phyloP scores from a whole-genome alignment of 2,888 invertebrate species.

The Gasteruption jaculator region DNA sequence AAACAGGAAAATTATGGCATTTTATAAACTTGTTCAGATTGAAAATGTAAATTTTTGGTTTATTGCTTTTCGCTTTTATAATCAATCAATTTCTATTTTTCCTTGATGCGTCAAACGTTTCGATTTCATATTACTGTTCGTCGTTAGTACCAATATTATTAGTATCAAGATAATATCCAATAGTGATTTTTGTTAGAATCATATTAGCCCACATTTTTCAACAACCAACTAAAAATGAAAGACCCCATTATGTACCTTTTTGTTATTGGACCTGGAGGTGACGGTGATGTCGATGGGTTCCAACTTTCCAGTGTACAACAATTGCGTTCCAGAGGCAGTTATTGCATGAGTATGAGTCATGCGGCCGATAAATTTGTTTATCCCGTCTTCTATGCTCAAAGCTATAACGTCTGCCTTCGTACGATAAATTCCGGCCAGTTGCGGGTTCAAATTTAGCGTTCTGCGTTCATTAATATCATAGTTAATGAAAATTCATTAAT shows the following conservation, averaged over 20 bases:
- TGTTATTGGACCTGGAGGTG: slow-evolving; percentile 77
- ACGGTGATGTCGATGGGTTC: slow-evolving; percentile 75
- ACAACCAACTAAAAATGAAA: too few relatives aligned
- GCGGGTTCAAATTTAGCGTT: slow-evolving; percentile 57
- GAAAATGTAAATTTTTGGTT: too few relatives aligned
- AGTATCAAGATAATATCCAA: neutral
- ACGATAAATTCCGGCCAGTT: slow-evolving; percentile 49
- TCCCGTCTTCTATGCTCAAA: slow-evolving; percentile 70
- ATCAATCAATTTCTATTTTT: too few relatives aligned
- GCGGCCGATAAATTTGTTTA: slow-evolving; percentile 60
- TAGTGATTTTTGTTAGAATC: neutral
- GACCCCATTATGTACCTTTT: too few relatives aligned
- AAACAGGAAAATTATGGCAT: too few relatives aligned
- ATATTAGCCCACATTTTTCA: neutral
- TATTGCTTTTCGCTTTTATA: too few relatives aligned
- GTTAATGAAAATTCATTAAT: too few relatives aligned
- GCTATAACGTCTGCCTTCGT: slow-evolving; percentile 51
- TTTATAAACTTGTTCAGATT: too few relatives aligned
- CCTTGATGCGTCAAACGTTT: too few relatives aligned
- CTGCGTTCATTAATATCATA: too few relatives aligned
- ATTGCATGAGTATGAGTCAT: slow-evolving; percentile 73
- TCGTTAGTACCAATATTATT: neutral
- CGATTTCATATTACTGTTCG: too few relatives aligned
- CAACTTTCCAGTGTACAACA: slow-evolving; percentile 64
- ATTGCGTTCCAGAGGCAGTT: slow-evolving; percentile 55